These are phyloP conservation scores for Nothocercus julius DNA, from an alignment of 2,113 vertebrate genomes.

Conservation along the genomic window DNA sequence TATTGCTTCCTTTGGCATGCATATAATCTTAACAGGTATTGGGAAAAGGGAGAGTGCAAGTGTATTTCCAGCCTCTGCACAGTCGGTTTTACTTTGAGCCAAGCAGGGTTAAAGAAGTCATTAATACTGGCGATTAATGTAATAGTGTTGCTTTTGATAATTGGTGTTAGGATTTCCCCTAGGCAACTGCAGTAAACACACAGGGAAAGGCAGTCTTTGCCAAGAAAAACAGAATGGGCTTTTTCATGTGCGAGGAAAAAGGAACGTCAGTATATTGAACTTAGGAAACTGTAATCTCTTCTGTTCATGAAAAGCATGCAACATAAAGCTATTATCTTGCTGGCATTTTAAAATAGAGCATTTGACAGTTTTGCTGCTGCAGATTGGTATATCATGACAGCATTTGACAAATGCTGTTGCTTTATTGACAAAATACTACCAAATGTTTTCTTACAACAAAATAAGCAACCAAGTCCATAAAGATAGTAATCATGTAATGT, in stretches of 20 bases:
- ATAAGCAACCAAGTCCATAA: not conserved
- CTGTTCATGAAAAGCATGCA: slow-evolving; percentile 15
- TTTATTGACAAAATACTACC: slow-evolving; percentile 56
- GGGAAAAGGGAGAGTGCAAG: not conserved
- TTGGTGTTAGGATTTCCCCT: slow-evolving; percentile 58
- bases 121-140: slow-evolving; percentile 15
- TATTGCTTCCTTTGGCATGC: not conserved
- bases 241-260: slow-evolving; percentile 42
- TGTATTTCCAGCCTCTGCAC: not conserved
- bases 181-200: slow-evolving; percentile 62
- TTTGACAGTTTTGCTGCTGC: slow-evolving; percentile 28
- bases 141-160: slow-evolving; percentile 51
- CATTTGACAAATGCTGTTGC: slow-evolving; percentile 43
- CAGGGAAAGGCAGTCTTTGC: not conserved
- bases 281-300: not conserved
- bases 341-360: not conserved
- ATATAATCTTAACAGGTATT: not conserved
- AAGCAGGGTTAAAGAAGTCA: not conserved
- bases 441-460: slow-evolving; percentile 27
- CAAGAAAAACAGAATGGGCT: slow-evolving; percentile 53
- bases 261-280: slow-evolving; percentile 35
- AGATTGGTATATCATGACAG: not conserved
- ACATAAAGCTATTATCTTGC: slow-evolving; percentile 25
- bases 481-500: not conserved
- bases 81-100: not conserved